Evolutionary conservation across 53 echinoderm and acorn worm species (phyloP).

Genomic region (Paracentrotus lividus): DNA sequence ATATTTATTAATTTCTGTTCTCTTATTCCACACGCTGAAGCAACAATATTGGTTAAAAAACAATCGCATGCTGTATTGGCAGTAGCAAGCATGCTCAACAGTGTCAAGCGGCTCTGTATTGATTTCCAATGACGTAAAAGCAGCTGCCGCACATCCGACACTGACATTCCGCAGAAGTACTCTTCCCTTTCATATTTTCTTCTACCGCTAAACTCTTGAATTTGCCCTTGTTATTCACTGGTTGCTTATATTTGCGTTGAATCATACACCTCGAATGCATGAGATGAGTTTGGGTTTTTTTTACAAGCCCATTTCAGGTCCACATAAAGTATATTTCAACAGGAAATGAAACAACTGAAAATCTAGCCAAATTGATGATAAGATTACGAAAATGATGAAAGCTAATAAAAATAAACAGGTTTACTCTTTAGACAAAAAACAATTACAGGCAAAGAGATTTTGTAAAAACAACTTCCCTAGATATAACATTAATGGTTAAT

Average conservation of each 20-base stretch:
- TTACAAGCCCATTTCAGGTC: too few species aligned
- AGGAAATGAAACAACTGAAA: not conserved
- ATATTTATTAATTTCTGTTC: slow-evolving; percentile 30
- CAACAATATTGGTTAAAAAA: slow-evolving; percentile 30
- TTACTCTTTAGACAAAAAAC: too few species aligned
- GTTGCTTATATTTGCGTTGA: slow-evolving; percentile 25
- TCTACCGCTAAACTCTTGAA: not conserved
- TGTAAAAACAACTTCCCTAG: too few species aligned
- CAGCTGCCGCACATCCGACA: slow-evolving; percentile 56
- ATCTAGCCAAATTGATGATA: not conserved
- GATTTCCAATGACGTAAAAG: slow-evolving; percentile 47
- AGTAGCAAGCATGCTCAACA: not conserved
- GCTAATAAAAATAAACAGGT: too few species aligned
- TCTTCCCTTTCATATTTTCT: slow-evolving; percentile 5
- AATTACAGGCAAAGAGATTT: too few species aligned
- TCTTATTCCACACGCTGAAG: not conserved
- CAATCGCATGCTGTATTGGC: not conserved
- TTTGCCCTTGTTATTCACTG: not conserved
- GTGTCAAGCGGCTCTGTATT: slow-evolving; percentile 34
- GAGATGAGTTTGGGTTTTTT: not conserved
- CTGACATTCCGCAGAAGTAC: not conserved
- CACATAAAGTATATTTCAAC: not conserved
- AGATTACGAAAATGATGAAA: not conserved
- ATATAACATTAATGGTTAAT: too few species aligned
- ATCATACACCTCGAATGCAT: not conserved